phyloP scores from a whole-genome alignment of 1,140 invertebrate genomes.

The Ericerus pela region DNA sequence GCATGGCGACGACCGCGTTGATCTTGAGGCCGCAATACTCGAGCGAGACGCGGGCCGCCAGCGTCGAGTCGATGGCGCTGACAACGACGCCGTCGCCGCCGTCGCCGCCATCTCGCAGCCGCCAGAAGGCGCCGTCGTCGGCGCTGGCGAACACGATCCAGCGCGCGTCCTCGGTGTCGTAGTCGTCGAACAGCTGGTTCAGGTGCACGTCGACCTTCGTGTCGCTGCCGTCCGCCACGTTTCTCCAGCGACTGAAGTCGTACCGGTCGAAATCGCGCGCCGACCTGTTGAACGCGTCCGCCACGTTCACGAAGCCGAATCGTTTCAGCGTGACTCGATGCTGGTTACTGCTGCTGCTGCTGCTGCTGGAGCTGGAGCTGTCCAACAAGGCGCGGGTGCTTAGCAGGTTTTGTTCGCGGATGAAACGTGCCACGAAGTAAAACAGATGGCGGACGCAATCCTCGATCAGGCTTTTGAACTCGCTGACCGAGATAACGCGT shows the following conservation, averaged over 20 bases:
- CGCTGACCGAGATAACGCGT: no score
- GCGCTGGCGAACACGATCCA: conserved; percentile 12
- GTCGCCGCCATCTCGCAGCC: conserved; percentile 26
- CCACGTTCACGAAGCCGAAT: no score
- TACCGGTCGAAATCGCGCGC: no score
- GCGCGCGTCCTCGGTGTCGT: not conserved
- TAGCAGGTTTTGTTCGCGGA: no score
- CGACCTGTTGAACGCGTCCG: no score
- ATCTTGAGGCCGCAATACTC: conserved; percentile 29
- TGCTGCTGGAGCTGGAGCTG: no score
- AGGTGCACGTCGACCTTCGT: not conserved
- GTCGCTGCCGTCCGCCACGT: not conserved
- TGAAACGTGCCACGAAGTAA: not conserved
- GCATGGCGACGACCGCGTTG: conserved; percentile 27
- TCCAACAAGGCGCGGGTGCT: no score
- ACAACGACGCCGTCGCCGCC: conserved; percentile 27
- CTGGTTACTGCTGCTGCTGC: no score
- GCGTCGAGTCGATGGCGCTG: conserved; percentile 29
- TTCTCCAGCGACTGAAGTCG: no score
- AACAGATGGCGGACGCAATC: not conserved
- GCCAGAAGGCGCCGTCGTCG: conserved; percentile 13
- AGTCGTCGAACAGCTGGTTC: not conserved
- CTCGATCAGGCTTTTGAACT: not conserved
- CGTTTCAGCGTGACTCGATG: no score
- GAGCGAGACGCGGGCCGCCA: conserved; percentile 29